Evolutionary conservation across 1,140 invertebrate genomes (phyloP).

Genomic region (Caenorhabditis inopinata): DNA sequence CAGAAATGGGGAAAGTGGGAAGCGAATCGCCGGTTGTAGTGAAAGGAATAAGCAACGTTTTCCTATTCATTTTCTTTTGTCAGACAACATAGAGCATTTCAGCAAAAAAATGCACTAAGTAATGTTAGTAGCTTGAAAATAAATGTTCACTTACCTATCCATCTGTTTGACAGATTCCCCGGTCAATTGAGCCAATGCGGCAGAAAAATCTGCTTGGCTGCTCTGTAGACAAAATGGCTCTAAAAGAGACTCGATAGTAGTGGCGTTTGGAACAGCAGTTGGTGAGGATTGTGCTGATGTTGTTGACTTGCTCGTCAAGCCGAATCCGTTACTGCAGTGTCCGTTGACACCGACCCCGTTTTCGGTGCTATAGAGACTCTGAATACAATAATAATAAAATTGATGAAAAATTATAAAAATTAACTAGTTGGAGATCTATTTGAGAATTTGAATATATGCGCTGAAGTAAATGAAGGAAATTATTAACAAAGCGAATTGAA

Average conservation of each 20-base stretch:
- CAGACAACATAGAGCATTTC: background rate
- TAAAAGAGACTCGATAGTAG: background rate
- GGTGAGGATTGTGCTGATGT: background rate
- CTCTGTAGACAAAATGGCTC: slow-evolving; percentile 12
- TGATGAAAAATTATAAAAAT: too few species aligned
- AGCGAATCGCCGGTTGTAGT: background rate
- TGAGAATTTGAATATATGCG: background rate
- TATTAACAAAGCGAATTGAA: background rate
- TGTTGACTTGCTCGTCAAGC: background rate
- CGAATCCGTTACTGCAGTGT: background rate
- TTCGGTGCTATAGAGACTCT: background rate
- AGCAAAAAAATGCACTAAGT: too few species aligned
- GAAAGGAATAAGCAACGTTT: background rate
- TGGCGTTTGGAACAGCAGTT: background rate
- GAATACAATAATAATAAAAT: background rate
- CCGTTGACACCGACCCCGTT: background rate
- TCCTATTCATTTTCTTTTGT: background rate
- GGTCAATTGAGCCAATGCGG: slow-evolving; percentile 2
- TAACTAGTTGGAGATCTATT: too few species aligned
- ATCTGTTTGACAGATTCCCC: background rate
- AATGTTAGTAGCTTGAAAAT: too few species aligned
- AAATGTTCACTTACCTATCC: slow-evolving; percentile 13
- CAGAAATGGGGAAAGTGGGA: background rate
- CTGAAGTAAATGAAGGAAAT: too few species aligned
- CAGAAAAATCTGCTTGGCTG: background rate